Base-by-base conservation (phyloP, 2,113 vertebrate genomes). In the Heloderma charlesbogerti region DNA sequence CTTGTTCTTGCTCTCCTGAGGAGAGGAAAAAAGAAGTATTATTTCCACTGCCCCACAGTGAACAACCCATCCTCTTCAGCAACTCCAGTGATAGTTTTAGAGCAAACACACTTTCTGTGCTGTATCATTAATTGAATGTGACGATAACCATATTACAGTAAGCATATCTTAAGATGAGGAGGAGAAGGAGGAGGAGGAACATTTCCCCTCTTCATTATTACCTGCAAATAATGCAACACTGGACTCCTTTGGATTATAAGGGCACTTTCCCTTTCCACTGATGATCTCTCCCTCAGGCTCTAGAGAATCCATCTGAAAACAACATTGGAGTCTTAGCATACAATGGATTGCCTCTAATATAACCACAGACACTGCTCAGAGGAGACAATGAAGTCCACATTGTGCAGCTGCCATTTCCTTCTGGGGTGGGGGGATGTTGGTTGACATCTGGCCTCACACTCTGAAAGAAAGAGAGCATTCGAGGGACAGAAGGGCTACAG, bases 231-330 rank as follows among this genome's bases (percentile, higher is more conserved):
- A 97, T 0, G 99, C 99, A 5, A 99, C 97, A 0, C 99, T 99
- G 96, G 98, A 98, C 77, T 99, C 99, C 94, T 99, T 99, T 97
- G 98, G 98, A 89, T 99, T 98, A 18, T 99, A 99, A 0, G 99
- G 99, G 95, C 99, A 99, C 72, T 98, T 98, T 51, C 99, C 99
- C 98, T 99, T 99, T 92, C 99, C 99, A 72, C 98, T 99, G 96
- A 99, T 99, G 95, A 99, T 98, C 94, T 99, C 98, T 91, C 98
- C 98, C 67, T 97, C 95, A 85, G 98, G 97, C 89, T 99, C 99
- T 97, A 99, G 91, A 37, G 98, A 97, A 93, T 99, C 98, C 96
- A 98, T 97, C 99, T 99, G 96, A 95, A 96, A 91, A 60, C 94
- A 71, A n/a, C 31, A 91, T 95, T 87, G 34, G 48, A 81, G 92